phyloP scores from a whole-genome alignment of 2,888 invertebrate genomes.

The Cantharis rufa region DNA sequence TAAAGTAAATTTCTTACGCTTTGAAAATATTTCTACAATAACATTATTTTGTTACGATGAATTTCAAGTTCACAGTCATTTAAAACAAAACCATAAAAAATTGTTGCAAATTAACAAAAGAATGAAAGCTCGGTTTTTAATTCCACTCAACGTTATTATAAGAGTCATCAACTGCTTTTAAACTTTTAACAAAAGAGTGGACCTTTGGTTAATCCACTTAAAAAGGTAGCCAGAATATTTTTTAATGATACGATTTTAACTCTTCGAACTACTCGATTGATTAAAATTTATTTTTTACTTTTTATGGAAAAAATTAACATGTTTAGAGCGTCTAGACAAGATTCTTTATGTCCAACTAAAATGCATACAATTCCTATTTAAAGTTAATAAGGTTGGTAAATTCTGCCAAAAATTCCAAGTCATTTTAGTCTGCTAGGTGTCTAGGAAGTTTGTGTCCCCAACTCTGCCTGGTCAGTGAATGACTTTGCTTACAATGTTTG shows the following conservation, averaged over 20 bases:
- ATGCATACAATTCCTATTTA: slow-evolving; percentile 25
- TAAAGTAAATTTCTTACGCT: slow-evolving; percentile 5
- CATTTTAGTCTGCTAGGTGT: slow-evolving; percentile 51
- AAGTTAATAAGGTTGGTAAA: slow-evolving; percentile 28
- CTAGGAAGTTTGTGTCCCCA: slow-evolving; percentile 46
- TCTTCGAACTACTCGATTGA: background rate
- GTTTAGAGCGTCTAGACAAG: slow-evolving; percentile 12
- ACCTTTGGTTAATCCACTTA: slow-evolving; percentile 54
- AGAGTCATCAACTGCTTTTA: slow-evolving; percentile 35
- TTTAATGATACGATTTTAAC: slow-evolving; percentile 46
- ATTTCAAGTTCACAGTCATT: background rate
- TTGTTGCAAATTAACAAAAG: slow-evolving; percentile 33
- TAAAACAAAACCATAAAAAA: background rate
- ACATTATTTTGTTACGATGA: background rate
- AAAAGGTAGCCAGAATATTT: slow-evolving; percentile 49
- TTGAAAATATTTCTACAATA: background rate
- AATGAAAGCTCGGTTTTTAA: slow-evolving; percentile 33
- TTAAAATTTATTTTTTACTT: background rate
- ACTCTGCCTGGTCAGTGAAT: slow-evolving; percentile 47
- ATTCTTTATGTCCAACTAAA: slow-evolving; percentile 18
- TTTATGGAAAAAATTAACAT: slow-evolving; percentile 9
- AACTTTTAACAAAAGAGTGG: slow-evolving; percentile 45
- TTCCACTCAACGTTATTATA: slow-evolving; percentile 35
- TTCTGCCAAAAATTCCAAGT: slow-evolving; percentile 40
- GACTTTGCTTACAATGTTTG: slow-evolving; percentile 53